Evolutionary conservation across 1,140 invertebrate genomes (phyloP).

Genomic region (Ceratina calcarata): DNA sequence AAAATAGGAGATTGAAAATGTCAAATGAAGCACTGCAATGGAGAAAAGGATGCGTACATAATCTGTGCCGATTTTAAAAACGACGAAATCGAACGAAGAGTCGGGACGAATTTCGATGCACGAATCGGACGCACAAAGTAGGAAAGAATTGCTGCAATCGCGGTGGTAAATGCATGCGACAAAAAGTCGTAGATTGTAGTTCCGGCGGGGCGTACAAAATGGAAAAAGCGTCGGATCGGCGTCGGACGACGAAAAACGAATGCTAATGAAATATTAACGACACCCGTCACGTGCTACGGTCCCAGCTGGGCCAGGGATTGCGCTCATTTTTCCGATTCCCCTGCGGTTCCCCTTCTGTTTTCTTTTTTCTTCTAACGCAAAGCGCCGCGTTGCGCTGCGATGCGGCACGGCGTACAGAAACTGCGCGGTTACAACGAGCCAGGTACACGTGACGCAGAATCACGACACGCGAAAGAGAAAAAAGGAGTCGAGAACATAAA

Average conservation of each 20-base stretch:
- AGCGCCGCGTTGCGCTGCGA: not conserved
- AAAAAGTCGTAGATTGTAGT: constrained; percentile 34
- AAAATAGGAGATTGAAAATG: no score
- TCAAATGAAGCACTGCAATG: no score
- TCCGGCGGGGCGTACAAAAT: constrained; percentile 29
- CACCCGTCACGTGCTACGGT: constrained; percentile 71
- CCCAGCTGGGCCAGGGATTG: constrained; percentile 48
- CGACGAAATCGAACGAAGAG: no score
- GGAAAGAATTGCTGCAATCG: constrained; percentile 31
- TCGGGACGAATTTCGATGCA: no score
- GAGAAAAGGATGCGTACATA: no score
- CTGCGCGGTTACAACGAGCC: constrained; percentile 7
- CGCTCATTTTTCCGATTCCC: constrained; percentile 9
- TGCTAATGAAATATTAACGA: constrained; percentile 78
- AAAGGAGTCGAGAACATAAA: not conserved
- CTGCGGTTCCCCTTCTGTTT: constrained; percentile 28
- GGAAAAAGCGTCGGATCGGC: constrained; percentile 53
- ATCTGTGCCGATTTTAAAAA: no score
- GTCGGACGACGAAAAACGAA: constrained; percentile 66
- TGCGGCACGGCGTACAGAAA: constrained; percentile 14
- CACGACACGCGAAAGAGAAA: not conserved
- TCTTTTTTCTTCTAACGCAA: constrained; percentile 28
- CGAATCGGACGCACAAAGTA: no score
- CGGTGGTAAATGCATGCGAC: constrained; percentile 30
- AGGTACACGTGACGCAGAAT: constrained; percentile 39